phyloP scores from a whole-genome alignment of 2,113 vertebrate genomes.

The Athene cunicularia region DNA sequence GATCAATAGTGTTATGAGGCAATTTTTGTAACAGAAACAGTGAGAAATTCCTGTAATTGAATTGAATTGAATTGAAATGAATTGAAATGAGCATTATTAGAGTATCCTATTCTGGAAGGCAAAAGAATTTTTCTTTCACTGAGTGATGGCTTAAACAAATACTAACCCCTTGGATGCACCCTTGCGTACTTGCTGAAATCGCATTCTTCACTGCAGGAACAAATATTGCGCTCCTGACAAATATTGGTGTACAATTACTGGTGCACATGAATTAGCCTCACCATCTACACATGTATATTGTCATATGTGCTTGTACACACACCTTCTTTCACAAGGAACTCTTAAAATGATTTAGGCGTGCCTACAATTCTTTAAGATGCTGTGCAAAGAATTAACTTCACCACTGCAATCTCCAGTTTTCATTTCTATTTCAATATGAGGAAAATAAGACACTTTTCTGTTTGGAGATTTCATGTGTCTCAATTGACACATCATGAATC shows the following conservation, averaged over 20 bases:
- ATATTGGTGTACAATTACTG: not conserved
- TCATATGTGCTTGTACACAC: accelerated
- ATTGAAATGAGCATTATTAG: not conserved
- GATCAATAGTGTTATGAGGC: not conserved
- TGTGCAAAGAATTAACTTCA: not conserved
- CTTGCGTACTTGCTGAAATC: not conserved
- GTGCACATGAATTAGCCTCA: not conserved
- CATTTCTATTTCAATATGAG: not conserved
- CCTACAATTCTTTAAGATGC: not conserved
- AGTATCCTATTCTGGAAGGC: not conserved
- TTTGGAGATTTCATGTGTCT: not conserved
- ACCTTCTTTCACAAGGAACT: not conserved
- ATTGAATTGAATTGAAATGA: no score
- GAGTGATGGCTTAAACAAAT: not conserved
- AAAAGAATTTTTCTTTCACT: not conserved
- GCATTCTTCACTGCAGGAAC: not conserved
- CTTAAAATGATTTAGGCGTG: not conserved
- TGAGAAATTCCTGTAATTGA: not conserved
- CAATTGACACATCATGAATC: not conserved
- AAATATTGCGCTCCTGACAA: not conserved
- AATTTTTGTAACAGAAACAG: not conserved
- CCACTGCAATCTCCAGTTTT: not conserved
- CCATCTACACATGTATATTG: not conserved
- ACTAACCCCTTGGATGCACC: not conserved
- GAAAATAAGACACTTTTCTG: not conserved